These are phyloP conservation scores for Arremon aurantiirostris DNA, from an alignment of 2,797 vertebrate genomes.

Conservation along the genomic window DNA sequence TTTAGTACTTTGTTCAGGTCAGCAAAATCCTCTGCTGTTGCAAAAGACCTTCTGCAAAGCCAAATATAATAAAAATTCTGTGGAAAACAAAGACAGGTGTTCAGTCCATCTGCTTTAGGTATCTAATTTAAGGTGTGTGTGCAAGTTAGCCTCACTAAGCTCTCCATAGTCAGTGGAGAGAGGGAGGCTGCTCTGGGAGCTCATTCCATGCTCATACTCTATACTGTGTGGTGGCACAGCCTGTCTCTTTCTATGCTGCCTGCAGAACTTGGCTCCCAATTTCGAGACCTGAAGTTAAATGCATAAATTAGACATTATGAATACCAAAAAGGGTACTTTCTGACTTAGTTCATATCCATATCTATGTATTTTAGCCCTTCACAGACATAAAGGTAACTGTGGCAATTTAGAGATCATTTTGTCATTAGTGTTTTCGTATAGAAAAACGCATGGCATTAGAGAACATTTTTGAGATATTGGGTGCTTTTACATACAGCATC, in stretches of 20 bases:
- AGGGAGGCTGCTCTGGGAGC: background rate
- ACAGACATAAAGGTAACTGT: conserved; percentile 15
- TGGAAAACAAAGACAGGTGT: conserved; percentile 25
- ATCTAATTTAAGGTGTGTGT: conserved; percentile 17
- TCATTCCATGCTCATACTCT: background rate
- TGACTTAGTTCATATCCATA: background rate
- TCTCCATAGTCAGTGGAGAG: background rate
- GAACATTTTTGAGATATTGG: background rate
- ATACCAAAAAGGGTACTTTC: background rate
- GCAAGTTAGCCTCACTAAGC: background rate
- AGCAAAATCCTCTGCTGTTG: background rate
- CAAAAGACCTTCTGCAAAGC: conserved; percentile 3
- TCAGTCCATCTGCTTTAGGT: conserved; percentile 44
- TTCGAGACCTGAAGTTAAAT: background rate
- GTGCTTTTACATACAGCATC: background rate
- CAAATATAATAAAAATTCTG: background rate
- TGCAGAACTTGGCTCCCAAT: background rate
- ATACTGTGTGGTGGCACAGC: background rate
- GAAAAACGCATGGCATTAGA: background rate
- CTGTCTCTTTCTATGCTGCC: background rate
- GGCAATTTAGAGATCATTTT: conserved; percentile 39
- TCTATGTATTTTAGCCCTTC: background rate
- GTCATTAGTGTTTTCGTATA: background rate
- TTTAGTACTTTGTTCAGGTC: background rate
- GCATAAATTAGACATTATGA: background rate